phyloP scores from a whole-genome alignment of 2,888 invertebrate species.

The Willowsia nigromaculata region DNA sequence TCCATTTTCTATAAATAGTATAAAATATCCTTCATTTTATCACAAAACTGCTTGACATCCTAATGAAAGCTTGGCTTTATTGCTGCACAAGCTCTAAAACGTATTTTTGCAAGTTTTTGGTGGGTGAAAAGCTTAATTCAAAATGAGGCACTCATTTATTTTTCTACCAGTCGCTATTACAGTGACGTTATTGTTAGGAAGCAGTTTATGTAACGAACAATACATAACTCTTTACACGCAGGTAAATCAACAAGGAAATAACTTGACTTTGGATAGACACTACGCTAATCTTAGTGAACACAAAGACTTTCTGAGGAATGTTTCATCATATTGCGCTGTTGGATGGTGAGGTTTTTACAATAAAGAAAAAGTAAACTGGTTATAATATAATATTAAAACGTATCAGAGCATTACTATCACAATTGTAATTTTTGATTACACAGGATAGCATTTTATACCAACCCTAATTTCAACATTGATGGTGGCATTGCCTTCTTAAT shows the following conservation, averaged over 20 bases:
- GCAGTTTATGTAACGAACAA: slow-evolving; percentile 20
- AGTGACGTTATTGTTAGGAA: not conserved
- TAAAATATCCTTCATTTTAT: not conserved
- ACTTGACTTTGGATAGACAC: slow-evolving; percentile 47
- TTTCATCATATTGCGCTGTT: slow-evolving; percentile 58
- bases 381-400: not conserved
- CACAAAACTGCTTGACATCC: not conserved
- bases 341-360: slow-evolving; percentile 51
- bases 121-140: not conserved
- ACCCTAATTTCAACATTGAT: slow-evolving; percentile 52
- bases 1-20: not conserved
- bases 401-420: not conserved
- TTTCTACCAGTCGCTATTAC: not conserved
- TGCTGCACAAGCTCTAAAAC: too few relatives aligned
- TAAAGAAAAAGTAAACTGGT: not conserved
- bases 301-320: slow-evolving; percentile 44
- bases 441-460: slow-evolving; percentile 59
- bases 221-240: slow-evolving; percentile 54
- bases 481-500: slow-evolving; percentile 55
- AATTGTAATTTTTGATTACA: not conserved
- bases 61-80: not conserved
- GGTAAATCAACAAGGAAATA: slow-evolving; percentile 26
- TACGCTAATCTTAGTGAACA: slow-evolving; percentile 54
- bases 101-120: too few relatives aligned
- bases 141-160: not conserved